Evolutionary conservation across 2,113 vertebrate species (phyloP).

Genomic region (Carollia perspicillata): DNA sequence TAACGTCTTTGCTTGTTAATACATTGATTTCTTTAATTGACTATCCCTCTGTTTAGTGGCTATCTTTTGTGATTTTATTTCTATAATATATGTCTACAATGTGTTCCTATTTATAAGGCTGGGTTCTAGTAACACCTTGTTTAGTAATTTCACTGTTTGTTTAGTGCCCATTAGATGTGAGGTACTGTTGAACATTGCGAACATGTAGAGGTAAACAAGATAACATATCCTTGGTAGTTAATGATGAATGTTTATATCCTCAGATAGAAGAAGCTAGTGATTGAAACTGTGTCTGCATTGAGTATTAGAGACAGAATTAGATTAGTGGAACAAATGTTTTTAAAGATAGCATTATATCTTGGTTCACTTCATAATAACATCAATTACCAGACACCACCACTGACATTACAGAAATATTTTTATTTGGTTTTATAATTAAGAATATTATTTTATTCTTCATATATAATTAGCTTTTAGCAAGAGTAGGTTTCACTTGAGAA

Average conservation of each 20-base stretch:
- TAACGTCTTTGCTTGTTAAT: background rate
- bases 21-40: background rate
- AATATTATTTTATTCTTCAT: background rate
- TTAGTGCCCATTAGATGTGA: background rate
- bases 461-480: background rate
- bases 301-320: background rate
- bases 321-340: background rate
- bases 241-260: background rate
- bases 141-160: background rate
- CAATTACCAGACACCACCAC: background rate
- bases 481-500: background rate
- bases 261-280: background rate
- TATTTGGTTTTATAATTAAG: conserved; percentile 15
- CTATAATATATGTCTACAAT: background rate
- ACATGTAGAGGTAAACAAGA: background rate
- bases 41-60: background rate
- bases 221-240: background rate
- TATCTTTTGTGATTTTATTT: background rate
- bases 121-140: background rate
- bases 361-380: background rate
- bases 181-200: background rate
- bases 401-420: conserved; percentile 29
- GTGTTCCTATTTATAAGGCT: background rate
- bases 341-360: background rate
- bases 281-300: background rate